Evolutionary conservation across 2,113 vertebrate genomes (phyloP), one percentile per base, ranked within the genome.

Genomic region (Atractosteus spatula): DNA sequence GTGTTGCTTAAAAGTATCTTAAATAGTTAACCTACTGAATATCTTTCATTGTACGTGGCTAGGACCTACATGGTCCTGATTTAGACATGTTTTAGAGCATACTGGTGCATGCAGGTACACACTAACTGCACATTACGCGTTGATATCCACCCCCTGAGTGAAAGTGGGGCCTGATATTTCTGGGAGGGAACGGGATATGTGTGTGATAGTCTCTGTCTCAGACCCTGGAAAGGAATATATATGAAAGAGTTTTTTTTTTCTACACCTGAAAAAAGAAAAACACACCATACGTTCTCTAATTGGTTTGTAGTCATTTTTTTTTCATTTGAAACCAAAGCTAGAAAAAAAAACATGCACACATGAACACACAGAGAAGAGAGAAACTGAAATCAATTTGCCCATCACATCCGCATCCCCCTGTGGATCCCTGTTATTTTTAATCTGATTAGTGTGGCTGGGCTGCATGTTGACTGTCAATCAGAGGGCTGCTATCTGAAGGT

Each of bases 401-500:
- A 83, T 87, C 86, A 88, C 85, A 85, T 84, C 76, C 76, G 10
- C 71, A 77, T n/a, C 45, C 86, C 83, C 84, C 83, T 59, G 62
- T 79, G 85, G 81, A 85, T 86, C 81, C 85, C 80, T 86, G 84
- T 85, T 86, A 29, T 29, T 86, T 86, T 85, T 86, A 87, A 89
- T 89, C 86, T 86, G 87, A 87, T 88, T 88, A 87, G 82, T 79
- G 71, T 74, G 81, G 75, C 71, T 29, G 72, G 66, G 80, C 82
- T 85, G 83, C 85, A 81, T 86, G 83, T 81, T 82, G 86, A 80
- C 84, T 86, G 88, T 86, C 88, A 85, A 82, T 86, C 85, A 83
- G 80, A 44, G 3, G 69, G 7, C 10, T 62, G 72, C 71, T 29
- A 70, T 82, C 78, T 84, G 83, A 88, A 86, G 86, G 86, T 85